Conservation (phyloP, 2,888 invertebrate species). For the Leucania comma region DNA sequence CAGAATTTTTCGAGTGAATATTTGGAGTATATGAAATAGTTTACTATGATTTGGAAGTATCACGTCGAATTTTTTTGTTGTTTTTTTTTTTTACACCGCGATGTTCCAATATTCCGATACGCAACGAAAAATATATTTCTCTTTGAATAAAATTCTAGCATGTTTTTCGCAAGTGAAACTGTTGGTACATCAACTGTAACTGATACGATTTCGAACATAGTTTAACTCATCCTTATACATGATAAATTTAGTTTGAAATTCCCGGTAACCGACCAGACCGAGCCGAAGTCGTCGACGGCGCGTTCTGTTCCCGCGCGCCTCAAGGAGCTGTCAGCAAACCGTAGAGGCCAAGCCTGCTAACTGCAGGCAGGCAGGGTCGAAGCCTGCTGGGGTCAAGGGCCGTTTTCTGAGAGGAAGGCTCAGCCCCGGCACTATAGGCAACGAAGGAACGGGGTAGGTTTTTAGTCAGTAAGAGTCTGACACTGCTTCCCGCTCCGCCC, state of each 20-base stretch:
- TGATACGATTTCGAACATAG: background rate
- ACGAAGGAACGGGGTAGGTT: too few relatives aligned
- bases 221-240: background rate
- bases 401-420: too few relatives aligned
- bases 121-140: conserved; percentile 8
- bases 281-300: too few relatives aligned
- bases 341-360: too few relatives aligned
- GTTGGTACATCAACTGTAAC: background rate
- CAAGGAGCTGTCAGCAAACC: too few relatives aligned
- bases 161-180: background rate
- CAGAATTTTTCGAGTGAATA: conserved; percentile 8
- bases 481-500: too few relatives aligned
- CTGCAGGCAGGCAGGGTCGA: too few relatives aligned
- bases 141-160: background rate
- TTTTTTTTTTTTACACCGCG: conserved; percentile 2
- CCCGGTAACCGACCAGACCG: too few relatives aligned
- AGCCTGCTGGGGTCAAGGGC: too few relatives aligned
- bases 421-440: too few relatives aligned
- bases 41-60: conserved; percentile 31
- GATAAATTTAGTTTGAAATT: background rate
- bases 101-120: background rate
- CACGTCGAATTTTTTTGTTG: conserved; percentile 15
- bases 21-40: conserved; percentile 44
- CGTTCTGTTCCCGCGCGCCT: too few relatives aligned
- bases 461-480: too few relatives aligned